A percentile compares a stretch with the other conserved stretches of the same genome.
These are phyloP conservation scores for Oceanites oceanicus DNA, from an alignment of 2,113 vertebrate genomes.

Conservation along the genomic window DNA sequence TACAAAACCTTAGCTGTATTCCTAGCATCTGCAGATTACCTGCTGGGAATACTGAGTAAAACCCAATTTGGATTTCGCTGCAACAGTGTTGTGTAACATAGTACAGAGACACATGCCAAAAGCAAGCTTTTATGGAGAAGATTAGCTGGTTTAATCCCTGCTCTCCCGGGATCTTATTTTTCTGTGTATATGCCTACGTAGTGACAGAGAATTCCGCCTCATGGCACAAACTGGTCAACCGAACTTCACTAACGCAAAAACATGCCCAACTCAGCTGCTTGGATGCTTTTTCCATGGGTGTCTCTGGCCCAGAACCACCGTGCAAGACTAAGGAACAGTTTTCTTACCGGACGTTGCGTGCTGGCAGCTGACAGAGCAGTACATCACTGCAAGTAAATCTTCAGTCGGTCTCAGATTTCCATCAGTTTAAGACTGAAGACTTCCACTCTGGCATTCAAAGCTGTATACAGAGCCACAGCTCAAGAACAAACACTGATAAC, in stretches of 20 bases:
- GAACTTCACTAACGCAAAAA: neutral
- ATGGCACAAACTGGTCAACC: neutral
- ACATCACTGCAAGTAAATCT: neutral
- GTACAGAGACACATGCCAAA: neutral
- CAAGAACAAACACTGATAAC: neutral
- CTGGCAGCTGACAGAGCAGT: neutral
- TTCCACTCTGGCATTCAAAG: neutral
- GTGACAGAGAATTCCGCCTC: neutral
- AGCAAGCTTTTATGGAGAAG: neutral
- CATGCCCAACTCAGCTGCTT: neutral
- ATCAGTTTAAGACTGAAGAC: neutral
- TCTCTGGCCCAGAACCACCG: neutral
- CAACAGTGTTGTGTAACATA: neutral
- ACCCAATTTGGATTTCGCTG: neutral
- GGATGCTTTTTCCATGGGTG: neutral
- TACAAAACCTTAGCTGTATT: neutral
- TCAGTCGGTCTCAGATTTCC: neutral
- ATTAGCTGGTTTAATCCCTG: neutral
- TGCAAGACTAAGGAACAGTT: neutral
- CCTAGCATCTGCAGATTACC: neutral
- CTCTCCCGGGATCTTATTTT: neutral
- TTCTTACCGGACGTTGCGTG: neutral
- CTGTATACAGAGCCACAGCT: neutral
- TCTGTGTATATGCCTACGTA: neutral
- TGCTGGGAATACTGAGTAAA: slow-evolving; percentile 34